A percentile compares a stretch with the other conserved stretches of the same genome.
Conservation (phyloP, 2,113 vertebrate species). For the Patagioenas fasciata region DNA sequence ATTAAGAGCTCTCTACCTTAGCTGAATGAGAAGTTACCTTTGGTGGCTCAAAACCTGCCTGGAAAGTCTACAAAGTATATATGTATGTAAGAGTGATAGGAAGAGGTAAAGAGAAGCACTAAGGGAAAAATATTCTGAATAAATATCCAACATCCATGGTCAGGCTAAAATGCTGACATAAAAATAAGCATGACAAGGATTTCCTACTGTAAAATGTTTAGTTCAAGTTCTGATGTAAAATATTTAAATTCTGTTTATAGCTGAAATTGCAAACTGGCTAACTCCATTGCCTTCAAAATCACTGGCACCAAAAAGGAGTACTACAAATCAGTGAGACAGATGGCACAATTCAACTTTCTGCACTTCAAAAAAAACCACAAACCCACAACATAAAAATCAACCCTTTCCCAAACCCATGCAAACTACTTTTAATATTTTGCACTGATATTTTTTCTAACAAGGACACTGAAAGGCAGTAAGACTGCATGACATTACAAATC, state of each 20-base stretch:
- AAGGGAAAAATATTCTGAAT: neutral
- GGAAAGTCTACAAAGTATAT: neutral
- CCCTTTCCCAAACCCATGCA: rapidly evolving
- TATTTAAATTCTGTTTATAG: neutral
- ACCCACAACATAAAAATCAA: neutral
- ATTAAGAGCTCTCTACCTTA: neutral
- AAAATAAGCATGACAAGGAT: neutral
- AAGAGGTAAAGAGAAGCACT: neutral
- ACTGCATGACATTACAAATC: neutral
- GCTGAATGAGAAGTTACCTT: neutral
- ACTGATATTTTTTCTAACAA: neutral
- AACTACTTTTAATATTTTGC: neutral
- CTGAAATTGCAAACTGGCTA: neutral
- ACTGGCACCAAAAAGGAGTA: neutral
- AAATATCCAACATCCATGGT: neutral
- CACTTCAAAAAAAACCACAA: too few species aligned
- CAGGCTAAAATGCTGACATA: neutral
- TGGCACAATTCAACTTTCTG: neutral
- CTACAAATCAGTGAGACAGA: neutral
- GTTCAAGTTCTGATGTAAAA: neutral
- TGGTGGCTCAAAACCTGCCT: neutral
- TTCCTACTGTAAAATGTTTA: neutral
- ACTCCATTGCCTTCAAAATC: neutral
- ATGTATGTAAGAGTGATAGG: neutral
- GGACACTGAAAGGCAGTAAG: neutral